phyloP scores from a whole-genome alignment of 2,888 invertebrate species.

The Griposia aprilina region DNA sequence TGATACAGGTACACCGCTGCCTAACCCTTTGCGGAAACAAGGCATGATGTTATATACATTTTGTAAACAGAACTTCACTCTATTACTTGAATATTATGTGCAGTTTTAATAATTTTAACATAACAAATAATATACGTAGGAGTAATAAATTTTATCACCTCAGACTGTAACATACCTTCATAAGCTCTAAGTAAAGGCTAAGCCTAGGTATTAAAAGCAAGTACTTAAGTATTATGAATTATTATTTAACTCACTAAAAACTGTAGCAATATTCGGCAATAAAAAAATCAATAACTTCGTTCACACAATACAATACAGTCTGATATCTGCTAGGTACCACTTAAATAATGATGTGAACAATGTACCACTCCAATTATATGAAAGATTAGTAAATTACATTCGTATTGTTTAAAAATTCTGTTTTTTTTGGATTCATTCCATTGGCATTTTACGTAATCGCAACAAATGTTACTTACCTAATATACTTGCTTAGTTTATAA shows the following conservation, averaged over 20 bases:
- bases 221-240: neutral
- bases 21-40: neutral
- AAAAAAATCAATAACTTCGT: conserved; percentile 41
- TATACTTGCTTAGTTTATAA: neutral
- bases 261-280: neutral
- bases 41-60: neutral
- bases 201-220: neutral
- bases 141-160: neutral
- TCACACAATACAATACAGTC: neutral
- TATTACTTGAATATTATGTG: neutral
- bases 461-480: conserved; percentile 40
- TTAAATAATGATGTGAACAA: neutral
- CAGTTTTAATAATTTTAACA: neutral
- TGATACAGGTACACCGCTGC: neutral
- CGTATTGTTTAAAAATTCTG: neutral
- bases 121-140: neutral
- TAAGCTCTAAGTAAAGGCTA: neutral
- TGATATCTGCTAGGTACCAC: neutral
- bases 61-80: neutral
- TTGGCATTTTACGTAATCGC: conserved; percentile 59
- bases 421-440: conserved; percentile 14
- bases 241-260: neutral
- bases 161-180: neutral
- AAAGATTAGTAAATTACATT: neutral
- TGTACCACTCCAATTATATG: neutral